phyloP scores from a whole-genome alignment of 2,888 invertebrate genomes.

The Drosophila prostipennis region DNA sequence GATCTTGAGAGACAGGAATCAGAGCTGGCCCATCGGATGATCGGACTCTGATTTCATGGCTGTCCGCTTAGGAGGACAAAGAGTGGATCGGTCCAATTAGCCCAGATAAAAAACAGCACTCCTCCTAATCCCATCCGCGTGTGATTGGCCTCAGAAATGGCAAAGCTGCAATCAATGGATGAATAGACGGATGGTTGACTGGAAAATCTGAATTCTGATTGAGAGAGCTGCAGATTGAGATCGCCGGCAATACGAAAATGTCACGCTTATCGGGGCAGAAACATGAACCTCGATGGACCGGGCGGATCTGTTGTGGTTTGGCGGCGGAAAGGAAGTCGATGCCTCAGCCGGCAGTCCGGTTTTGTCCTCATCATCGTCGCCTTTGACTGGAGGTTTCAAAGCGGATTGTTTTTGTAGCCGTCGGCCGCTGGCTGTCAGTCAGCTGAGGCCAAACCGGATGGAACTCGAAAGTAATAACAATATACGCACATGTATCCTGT shows the following conservation, averaged over 20 bases:
- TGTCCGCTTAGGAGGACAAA: slow-evolving; percentile 50
- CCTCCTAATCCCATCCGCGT: slow-evolving; percentile 80
- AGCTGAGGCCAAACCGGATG: slow-evolving; percentile 67
- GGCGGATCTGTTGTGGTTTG: slow-evolving; percentile 67
- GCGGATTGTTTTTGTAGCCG: slow-evolving; percentile 45
- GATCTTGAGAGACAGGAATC: slow-evolving; percentile 28
- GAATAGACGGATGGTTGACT: slow-evolving; percentile 12
- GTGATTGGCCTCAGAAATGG: slow-evolving; percentile 75
- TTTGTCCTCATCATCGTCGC: slow-evolving; percentile 45
- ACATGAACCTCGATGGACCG: slow-evolving; percentile 10
- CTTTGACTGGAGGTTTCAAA: slow-evolving; percentile 26
- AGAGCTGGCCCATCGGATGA: slow-evolving; percentile 31
- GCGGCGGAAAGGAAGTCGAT: slow-evolving; percentile 58
- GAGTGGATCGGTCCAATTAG: slow-evolving; percentile 65
- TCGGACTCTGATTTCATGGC: slow-evolving; percentile 65
- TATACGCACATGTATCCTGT: slow-evolving; percentile 69
- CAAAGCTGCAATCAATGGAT: slow-evolving; percentile 44
- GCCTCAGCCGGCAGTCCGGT: slow-evolving; percentile 46
- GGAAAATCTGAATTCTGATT: slow-evolving; percentile 37
- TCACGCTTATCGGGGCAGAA: slow-evolving; percentile 81
- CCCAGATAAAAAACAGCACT: slow-evolving; percentile 56
- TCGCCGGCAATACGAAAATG: slow-evolving; percentile 82
- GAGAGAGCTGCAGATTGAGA: slow-evolving; percentile 54
- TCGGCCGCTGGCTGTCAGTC: slow-evolving; percentile 52
- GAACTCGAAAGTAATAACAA: slow-evolving; percentile 72